Evolutionary conservation across 2,888 invertebrate genomes (phyloP), one percentile per base, ranked within the genome.

Genomic region (Leptarthrus brevirostris): DNA sequence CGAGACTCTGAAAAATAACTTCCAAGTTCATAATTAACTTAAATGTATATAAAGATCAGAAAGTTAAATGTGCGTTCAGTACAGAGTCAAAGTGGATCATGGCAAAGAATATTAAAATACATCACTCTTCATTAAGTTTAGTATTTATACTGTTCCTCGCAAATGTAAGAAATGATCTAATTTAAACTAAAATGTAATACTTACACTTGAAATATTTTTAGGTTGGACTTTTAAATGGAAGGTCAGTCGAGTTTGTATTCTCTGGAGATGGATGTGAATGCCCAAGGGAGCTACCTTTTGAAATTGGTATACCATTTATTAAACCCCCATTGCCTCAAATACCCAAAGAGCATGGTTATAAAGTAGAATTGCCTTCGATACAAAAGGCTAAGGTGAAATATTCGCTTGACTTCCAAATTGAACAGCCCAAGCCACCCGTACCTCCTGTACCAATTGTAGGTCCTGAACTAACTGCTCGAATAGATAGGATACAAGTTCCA

Each of bases 211-310:
- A 20, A 53, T 66, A 24, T 1, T 47, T 26, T 72, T 72, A 80
- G 81, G 76, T 79, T 36, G 70, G 76, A 12, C 30, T 20, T n/a
- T 49, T 78, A 12, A 74, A 78, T 14, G 75, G 78, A 49, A 26
- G 44, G 1, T 80, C 82, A 64, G 77, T 81, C 1, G 79, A 83
- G 74, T 77, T 82, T 3, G 78, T 82, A 16, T 82, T 82, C 47
- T 80, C 80, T 26, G 82, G 81, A 1, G 80, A 82, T 18, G 80
- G 79, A 26, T 83, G 83, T 72, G 81, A 77, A 22, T 83, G 83
- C 53, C 80, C 80, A 58, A 78, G 78, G n/a, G 76, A 77, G 22
- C 72, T 83, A 56, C 80, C 81, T 61, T 83, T 81, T 72, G 77
- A 80, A 49, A 76, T 82, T 2, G 80, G 79, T 74, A 76, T 81